phyloP scores from a whole-genome alignment of 2,797 vertebrate genomes.

The Pteronotus mesoamericanus region DNA sequence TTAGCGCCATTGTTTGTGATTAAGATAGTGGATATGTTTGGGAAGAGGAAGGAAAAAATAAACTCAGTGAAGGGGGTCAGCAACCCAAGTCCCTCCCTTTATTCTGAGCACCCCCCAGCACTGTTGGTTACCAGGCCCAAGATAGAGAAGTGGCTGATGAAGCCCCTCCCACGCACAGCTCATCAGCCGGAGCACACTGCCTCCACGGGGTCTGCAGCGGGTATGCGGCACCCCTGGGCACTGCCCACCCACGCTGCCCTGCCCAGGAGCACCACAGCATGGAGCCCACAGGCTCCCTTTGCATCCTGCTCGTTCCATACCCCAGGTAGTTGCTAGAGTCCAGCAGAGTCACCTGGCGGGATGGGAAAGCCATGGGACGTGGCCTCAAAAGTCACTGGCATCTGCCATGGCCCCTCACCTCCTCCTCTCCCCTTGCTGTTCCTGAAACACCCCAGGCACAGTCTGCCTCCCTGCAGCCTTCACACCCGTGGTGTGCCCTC shows the following conservation, averaged over 20 bases:
- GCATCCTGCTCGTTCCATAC: not conserved
- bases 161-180: not conserved
- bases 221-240: accelerated
- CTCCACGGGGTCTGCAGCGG: not conserved
- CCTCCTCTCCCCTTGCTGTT: not conserved
- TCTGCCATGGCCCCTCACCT: not conserved
- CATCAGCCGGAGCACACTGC: accelerated
- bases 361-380: accelerated
- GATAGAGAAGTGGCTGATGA: not conserved
- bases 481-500: accelerated
- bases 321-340: accelerated
- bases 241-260: accelerated
- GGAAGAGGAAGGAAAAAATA: not conserved
- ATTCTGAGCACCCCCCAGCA: too few relatives aligned
- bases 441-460: not conserved
- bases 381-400: not conserved
- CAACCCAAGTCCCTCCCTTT: not conserved
- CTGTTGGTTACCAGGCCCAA: not conserved
- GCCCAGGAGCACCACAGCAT: accelerated
- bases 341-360: not conserved
- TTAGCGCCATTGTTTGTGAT: too few relatives aligned
- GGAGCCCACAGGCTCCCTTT: not conserved
- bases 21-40: not conserved
- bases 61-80: too few relatives aligned
- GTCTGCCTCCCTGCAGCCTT: not conserved